Evolutionary conservation across 2,797 vertebrate species (phyloP).

Genomic region (Phataginus tetradactyla): DNA sequence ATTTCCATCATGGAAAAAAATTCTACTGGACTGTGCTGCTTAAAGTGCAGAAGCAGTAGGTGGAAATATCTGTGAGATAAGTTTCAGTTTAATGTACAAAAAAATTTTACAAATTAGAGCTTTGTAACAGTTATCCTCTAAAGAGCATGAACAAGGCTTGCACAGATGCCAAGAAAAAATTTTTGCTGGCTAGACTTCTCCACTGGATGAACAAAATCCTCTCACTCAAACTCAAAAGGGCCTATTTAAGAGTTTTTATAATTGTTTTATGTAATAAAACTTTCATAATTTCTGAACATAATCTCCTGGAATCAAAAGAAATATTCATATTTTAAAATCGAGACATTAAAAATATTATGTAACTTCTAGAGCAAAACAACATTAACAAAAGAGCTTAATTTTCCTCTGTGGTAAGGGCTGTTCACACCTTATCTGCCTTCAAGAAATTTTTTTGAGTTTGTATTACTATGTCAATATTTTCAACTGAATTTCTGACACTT

Average conservation of each 20-base stretch:
- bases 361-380: slow-evolving; percentile 42
- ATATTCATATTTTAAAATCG: slow-evolving; percentile 38
- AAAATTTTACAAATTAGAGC: neutral
- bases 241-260: neutral
- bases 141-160: neutral
- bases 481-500: slow-evolving; percentile 43
- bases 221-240: neutral
- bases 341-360: slow-evolving; percentile 15
- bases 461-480: slow-evolving; percentile 43
- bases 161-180: neutral
- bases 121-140: slow-evolving; percentile 26
- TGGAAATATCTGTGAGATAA: neutral
- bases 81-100: neutral
- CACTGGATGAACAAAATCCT: neutral
- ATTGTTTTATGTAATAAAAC: neutral
- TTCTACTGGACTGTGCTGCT: neutral
- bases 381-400: slow-evolving; percentile 47
- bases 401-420: slow-evolving; percentile 1
- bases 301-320: neutral
- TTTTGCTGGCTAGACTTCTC: neutral
- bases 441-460: neutral
- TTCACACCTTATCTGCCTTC: slow-evolving; percentile 17
- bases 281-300: slow-evolving; percentile 55
- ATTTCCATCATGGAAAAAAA: neutral
- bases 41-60: neutral